Evolutionary conservation across 2,888 invertebrate species (phyloP), one percentile per base, ranked within the genome.

Genomic region (Campopleginae sp.): DNA sequence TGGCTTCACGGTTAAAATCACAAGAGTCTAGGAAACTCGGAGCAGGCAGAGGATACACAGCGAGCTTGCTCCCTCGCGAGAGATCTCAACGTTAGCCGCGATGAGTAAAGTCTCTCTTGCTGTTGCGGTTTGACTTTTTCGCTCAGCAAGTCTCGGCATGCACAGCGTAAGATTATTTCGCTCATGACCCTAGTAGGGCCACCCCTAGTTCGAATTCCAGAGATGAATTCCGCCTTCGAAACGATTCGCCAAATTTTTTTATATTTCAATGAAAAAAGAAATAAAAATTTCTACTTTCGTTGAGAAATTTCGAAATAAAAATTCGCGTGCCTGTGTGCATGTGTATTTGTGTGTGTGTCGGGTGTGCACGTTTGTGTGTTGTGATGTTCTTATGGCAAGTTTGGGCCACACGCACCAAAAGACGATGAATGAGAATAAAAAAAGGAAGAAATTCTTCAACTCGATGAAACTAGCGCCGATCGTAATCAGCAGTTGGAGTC

Each of bases 1-100:
- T 88, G 84, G 87, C 68, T 75, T 66, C 68, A 65, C 75, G 84
- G 88, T 87, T 86, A 89, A 89, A 89, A 86, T 90, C 90, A 90
- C 90, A 89, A 90, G 90, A 86, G 90, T 90, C 88, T 88, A 68
- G 81, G 87, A 80, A 80, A 80, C 78, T 78, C 46, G 23, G 42
- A 17, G n/a, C n/a, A n/a, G 48, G 17, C 14, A 33, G 63, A 63
- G 54, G 17, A 17, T 23, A 23, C n/a, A 78, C n/a, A 78, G 68
- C 27, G 42, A 42, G 68, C 58, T 58, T 76, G 79, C 71, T 66
- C 82, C 80, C 77, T 66, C 68, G 61, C 74, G 58, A 68, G 66
- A n/a, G 42, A 68, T 33, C 31, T n/a, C 51, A 61, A 46, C 58
- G 61, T 70, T 42, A 17, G 58, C n/a, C 68, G 38, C 68, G 38